Evolutionary conservation across 2,113 vertebrate genomes (phyloP), one percentile per base, ranked within the genome.

Genomic region (Gnathonemus longibarbis): DNA sequence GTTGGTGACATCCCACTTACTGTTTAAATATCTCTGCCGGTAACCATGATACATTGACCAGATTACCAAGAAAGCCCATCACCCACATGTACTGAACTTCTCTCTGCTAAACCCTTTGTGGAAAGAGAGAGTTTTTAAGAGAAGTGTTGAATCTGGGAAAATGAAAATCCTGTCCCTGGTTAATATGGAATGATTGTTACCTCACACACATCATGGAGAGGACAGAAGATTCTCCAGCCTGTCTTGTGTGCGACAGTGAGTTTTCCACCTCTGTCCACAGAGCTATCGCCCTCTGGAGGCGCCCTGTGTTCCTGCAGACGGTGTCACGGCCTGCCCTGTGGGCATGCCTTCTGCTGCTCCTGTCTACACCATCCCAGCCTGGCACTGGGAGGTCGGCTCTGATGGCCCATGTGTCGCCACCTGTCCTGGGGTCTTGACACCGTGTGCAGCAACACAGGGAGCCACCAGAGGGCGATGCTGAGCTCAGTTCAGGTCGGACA

Each of bases 291-390:
- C 62, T 27, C 27, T 1, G 3, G n/a, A 31, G 62, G 62, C 27
- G 13, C 62, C 62, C 62, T 70, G 62, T 70, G 27, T 70, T 31
- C 10, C 62, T 31, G 62, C n/a, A 70, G 62, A 70, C 1, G 2
- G 62, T 70, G 62, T 70, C 62, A 70, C 35, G 27, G 83, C 53
- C 84, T 87, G 84, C 46, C 89, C 42, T 90, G 89, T 84, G 2
- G 86, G 7, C 85, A 91, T 49, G 53, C 90, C 5, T 90, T 89
- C 88, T 90, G 46, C 49, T 5, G 27, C 5, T 62, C 83, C n/a
- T 89, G 89, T 62, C 56, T 91, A 48, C 27, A 15, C 48, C 91
- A 90, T 89, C 80, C 87, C 58, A 89, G 89, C 88, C 83, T 89
- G 74, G 58, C 80, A 15, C 50, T 21, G 10, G 42, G 49, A 58